Percentiles rank a stretch among this genome's conserved stretches.
These are phyloP conservation scores for Lasioglossum villosulum DNA, from an alignment of 2,888 invertebrate genomes.

Conservation along the genomic window DNA sequence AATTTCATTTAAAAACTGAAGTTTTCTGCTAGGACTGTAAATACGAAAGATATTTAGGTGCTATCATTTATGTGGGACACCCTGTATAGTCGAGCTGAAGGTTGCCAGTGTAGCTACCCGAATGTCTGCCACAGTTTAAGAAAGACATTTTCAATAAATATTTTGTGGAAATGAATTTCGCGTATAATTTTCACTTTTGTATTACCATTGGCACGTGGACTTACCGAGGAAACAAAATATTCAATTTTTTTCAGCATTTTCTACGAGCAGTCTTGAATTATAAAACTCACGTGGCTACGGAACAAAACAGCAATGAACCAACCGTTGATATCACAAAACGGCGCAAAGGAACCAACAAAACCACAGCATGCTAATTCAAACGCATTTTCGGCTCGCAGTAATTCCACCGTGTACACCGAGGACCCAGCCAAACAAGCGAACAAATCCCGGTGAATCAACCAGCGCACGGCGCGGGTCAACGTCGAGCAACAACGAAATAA, in stretches of 20 bases:
- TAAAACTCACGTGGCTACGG: neutral
- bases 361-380: neutral
- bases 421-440: neutral
- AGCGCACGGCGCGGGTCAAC: neutral
- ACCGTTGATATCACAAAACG: neutral
- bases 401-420: neutral
- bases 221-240: neutral
- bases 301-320: neutral
- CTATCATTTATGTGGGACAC: no score
- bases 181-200: neutral
- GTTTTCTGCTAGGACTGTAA: no score
- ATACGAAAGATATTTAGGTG: no score
- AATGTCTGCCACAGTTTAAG: no score
- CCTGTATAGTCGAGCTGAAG: no score
- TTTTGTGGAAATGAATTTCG: neutral
- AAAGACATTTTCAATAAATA: neutral
- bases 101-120: no score
- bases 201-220: neutral
- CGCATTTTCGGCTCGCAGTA: neutral
- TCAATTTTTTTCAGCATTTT: neutral
- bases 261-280: neutral
- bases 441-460: neutral
- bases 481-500: neutral
- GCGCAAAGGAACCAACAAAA: neutral
- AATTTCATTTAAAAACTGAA: no score